These are phyloP conservation scores for Dioctria linearis DNA, from an alignment of 2,888 invertebrate genomes.

Conservation along the genomic window DNA sequence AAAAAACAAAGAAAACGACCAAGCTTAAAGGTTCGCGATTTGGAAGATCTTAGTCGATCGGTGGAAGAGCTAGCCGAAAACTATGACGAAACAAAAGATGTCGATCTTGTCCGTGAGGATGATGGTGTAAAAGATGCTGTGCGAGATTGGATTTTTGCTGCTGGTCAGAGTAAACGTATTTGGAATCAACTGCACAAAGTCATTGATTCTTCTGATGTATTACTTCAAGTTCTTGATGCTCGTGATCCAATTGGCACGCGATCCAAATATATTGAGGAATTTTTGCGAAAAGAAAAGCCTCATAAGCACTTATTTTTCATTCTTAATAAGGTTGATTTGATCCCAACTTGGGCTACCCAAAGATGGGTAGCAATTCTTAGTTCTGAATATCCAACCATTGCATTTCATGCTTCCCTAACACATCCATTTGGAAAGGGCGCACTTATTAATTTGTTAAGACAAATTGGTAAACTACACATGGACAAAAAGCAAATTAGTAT, in stretches of 20 bases:
- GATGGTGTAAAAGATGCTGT: slow-evolving; percentile 85
- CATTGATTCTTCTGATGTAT: slow-evolving; percentile 97
- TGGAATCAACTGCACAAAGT: slow-evolving; percentile 99
- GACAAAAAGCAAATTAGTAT: slow-evolving; percentile 99
- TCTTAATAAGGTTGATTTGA: slow-evolving; percentile 95
- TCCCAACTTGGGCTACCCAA: slow-evolving; percentile 98
- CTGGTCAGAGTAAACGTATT: slow-evolving; percentile 96
- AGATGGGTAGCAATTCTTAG: slow-evolving; percentile 97
- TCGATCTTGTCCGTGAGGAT: slow-evolving; percentile 86
- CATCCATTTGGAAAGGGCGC: slow-evolving; percentile 99
- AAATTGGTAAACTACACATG: slow-evolving; percentile 94
- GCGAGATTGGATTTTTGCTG: slow-evolving; percentile 94
- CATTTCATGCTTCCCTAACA: slow-evolving; percentile 98
- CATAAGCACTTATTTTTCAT: slow-evolving; percentile 98
- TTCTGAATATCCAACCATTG: slow-evolving; percentile 96
- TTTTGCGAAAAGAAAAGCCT: slow-evolving; percentile 92
- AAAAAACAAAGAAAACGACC: slow-evolving; percentile 94
- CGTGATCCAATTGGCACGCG: slow-evolving; percentile 98
- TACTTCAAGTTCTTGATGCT: slow-evolving; percentile 96
- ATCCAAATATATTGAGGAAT: slow-evolving; percentile 92
- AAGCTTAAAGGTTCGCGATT: slow-evolving; percentile 81
- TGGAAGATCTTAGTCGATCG: slow-evolving; percentile 83
- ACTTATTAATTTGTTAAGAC: slow-evolving; percentile 93
- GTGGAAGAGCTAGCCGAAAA: slow-evolving; percentile 81
- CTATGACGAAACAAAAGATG: slow-evolving; percentile 88